Evolutionary conservation across 2,797 vertebrate species (phyloP), one percentile per base, ranked within the genome.

Genomic region (Tapera naevia): DNA sequence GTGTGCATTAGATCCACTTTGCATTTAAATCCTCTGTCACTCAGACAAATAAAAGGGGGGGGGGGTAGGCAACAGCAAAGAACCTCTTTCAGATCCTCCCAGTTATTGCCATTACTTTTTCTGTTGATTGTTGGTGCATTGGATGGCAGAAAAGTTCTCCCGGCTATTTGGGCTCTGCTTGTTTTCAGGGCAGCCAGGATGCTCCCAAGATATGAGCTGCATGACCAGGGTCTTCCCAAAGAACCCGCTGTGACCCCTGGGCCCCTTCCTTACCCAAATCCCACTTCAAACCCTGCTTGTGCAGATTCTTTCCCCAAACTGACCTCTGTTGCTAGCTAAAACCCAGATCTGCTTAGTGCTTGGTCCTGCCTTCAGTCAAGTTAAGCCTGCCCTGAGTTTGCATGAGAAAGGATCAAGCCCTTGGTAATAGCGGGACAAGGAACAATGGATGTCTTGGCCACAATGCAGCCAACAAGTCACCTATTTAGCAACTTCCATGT

Each of bases 21-120:
- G 97, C 95, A 96, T 97, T 97, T 97, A 96, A 97, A 97, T 96
- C 97, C 83, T 94, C 96, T 97, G 97, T 97, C 96, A 95, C 83
- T 96, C 96, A 94, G 84, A 89, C 78, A 93, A 94, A 81, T 91
- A 94, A 93, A 93, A 91, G 53, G 11, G 30, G 66, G 12, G 69
- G 70, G 64, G 67, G 15, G 50, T 37, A 75, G n/a, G 50, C 67
- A 33, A 35, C 74, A 86, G 79, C 73, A 81, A 89, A 95, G 93
- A 88, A 80, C 86, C 86, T 76, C 82, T 96, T 95, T 96, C 93
- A 96, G 81, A 86, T 90, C 57, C 60, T 95, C 83, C 41, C 23
- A 39, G 92, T 92, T 96, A 89, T 25, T 85, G 71, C 58, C 69
- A 16, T 58, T 91, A 86, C 67, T 85, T 95, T 86, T 61, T 60